These are phyloP conservation scores for Anthopleura xanthogrammica DNA, from an alignment of 92 coral and sea anemone species.

Conservation along the genomic window DNA sequence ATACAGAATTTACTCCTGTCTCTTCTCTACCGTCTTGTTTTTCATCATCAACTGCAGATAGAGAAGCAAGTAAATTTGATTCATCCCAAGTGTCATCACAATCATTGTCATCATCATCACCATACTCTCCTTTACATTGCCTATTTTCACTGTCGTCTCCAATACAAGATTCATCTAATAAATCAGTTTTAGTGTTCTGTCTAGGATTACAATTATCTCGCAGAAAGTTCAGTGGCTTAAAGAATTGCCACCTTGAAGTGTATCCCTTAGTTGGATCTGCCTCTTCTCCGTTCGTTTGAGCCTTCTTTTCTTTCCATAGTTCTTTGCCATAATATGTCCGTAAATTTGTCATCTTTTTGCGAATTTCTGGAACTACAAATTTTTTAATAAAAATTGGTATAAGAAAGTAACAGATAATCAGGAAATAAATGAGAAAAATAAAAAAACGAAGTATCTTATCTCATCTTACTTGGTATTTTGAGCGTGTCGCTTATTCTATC, in stretches of 20 bases:
- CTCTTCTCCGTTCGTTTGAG: slow-evolving; percentile 40
- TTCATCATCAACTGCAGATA: slow-evolving; percentile 8
- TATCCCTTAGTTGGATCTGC: slow-evolving; percentile 35
- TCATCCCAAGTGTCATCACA: slow-evolving; percentile 27
- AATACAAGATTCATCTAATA: neutral
- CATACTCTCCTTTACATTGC: neutral
- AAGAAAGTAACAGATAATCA: too few species aligned
- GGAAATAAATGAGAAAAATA: too few species aligned
- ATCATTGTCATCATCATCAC: slow-evolving; percentile 7
- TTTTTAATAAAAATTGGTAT: too few species aligned
- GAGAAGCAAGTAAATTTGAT: slow-evolving; percentile 5
- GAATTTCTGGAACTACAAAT: slow-evolving; percentile 59
- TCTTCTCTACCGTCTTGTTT: slow-evolving; percentile 14
- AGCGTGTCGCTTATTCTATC: slow-evolving; percentile 33
- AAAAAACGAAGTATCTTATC: too few species aligned
- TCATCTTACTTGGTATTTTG: slow-evolving; percentile 26
- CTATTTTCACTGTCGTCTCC: neutral
- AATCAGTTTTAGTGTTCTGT: slow-evolving; percentile 2
- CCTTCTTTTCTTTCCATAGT: slow-evolving; percentile 55
- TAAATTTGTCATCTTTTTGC: slow-evolving; percentile 64
- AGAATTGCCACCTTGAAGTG: slow-evolving; percentile 52
- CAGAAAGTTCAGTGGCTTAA: slow-evolving; percentile 26
- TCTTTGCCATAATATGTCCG: slow-evolving; percentile 76
- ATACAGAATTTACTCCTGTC: neutral
- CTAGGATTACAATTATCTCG: slow-evolving; percentile 31